Conservation (phyloP, 2,797 vertebrate genomes). For the Manis pentadactyla region DNA sequence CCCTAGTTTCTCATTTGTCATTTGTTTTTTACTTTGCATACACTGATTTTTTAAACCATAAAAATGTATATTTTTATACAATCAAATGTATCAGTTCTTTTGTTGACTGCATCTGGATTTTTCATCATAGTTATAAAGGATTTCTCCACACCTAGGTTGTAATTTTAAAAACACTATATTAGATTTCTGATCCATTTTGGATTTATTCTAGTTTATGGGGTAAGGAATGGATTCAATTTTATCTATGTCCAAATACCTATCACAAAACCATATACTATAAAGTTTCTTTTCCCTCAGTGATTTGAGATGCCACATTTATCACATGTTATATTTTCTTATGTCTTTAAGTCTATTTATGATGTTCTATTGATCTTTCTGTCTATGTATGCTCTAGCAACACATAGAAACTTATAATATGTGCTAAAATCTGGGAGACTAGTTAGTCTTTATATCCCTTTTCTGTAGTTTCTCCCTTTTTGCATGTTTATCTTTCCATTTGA, state of each 20-base stretch:
- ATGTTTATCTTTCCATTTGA: not conserved
- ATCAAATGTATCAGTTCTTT: not conserved
- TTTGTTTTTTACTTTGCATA: not conserved
- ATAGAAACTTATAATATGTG: not conserved
- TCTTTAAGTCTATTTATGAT: not conserved
- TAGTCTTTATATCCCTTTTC: not conserved
- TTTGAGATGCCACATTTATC: not conserved
- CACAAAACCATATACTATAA: not conserved
- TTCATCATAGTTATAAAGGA: not conserved
- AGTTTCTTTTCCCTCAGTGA: not conserved
- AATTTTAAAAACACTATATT: not conserved
- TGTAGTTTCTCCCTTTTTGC: not conserved
- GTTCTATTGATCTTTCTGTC: not conserved
- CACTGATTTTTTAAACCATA: not conserved
- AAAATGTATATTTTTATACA: not conserved
- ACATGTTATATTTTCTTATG: not conserved
- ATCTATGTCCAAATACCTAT: not conserved
- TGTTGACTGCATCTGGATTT: slow-evolving; percentile 22
- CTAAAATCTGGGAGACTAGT: not conserved
- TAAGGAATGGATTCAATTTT: not conserved
- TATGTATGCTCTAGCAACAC: not conserved
- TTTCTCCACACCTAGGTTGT: not conserved
- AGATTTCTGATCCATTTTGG: not conserved
- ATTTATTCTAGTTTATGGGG: not conserved
- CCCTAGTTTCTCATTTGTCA: not conserved